Evolutionary conservation across 1,140 invertebrate species (phyloP), one percentile per base, ranked within the genome.

Genomic region (Daktulosphaira vitifoliae): DNA sequence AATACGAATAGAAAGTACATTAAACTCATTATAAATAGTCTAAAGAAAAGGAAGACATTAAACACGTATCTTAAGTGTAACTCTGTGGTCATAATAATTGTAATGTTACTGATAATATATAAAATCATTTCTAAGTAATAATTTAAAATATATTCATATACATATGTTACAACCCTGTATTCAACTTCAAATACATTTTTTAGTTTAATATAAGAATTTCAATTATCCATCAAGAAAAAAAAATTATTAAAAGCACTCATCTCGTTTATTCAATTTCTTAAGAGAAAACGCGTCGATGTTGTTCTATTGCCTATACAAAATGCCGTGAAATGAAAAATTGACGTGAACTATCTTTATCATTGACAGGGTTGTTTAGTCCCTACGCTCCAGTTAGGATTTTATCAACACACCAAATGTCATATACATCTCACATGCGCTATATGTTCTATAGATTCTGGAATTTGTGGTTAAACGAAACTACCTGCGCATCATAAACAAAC

Each of bases 41-140:
- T 7, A 22, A 39, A 3, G 11, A 8, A 13, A 20, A 4, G 22
- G 46, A 16, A 8, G 29, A 33, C 5, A 33, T 33, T 33, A n/a
- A n/a, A 54, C 18, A 18, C 18, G 52, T 20, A 11, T 11, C 23
- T 59, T 59, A 59, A 59, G 44, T 59, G 54, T 46, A 62, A 62
- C 56, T 20, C 29, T 18, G 25, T 13, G 56, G 42, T 62, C 44
- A 62, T 46, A 6, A 62, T 39, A 16, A 23, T 33, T 38, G 46
- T 62, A 62, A 62, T 62, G 56, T 25, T 56, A 37, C 5, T 37
- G n/a, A n/a, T n/a, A n/a, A n/a, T n/a, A n/a, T n/a, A n/a, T n/a
- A n/a, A n/a, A n/a, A n/a, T n/a, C n/a, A n/a, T n/a, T n/a, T n/a
- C n/a, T n/a, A n/a, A n/a, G n/a, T n/a, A n/a, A n/a, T n/a, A n/a